Conservation (phyloP, 2,797 vertebrate species). For the Lutjanus argentimaculatus region DNA sequence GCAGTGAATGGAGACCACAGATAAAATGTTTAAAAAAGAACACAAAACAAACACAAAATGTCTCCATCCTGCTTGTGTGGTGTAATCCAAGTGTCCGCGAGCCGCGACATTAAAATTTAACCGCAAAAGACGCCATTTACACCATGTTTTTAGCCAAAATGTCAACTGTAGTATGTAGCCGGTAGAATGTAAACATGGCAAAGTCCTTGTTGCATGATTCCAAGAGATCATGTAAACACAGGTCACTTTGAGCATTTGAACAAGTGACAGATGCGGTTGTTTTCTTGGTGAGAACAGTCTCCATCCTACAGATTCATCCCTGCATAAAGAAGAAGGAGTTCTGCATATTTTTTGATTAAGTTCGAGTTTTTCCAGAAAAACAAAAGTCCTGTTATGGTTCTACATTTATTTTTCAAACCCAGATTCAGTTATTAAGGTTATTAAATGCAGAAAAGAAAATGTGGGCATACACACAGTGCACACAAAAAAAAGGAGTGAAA, state of each 20-base stretch:
- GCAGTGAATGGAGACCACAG: no score
- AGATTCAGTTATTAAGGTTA: conserved; percentile 7
- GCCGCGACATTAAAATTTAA: no score
- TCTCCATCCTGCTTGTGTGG: no score
- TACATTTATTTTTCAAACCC: conserved; percentile 1
- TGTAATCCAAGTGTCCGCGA: no score
- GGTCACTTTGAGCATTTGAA: neutral
- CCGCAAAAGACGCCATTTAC: no score
- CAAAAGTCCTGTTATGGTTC: neutral
- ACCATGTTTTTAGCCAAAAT: no score
- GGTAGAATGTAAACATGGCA: no score
- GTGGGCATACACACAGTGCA: neutral
- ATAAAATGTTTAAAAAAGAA: no score
- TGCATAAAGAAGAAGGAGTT: neutral
- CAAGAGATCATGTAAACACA: neutral
- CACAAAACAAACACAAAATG: no score
- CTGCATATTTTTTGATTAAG: neutral
- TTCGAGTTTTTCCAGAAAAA: neutral
- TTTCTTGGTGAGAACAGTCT: neutral
- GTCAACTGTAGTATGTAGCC: no score
- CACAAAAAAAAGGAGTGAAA: conserved; percentile 9
- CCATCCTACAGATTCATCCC: neutral
- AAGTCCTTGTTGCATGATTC: no score
- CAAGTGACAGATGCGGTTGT: neutral
- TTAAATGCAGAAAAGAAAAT: neutral